Base-by-base conservation (phyloP, 1,140 invertebrate species). In the Thaumetopoea pityocampa region DNA sequence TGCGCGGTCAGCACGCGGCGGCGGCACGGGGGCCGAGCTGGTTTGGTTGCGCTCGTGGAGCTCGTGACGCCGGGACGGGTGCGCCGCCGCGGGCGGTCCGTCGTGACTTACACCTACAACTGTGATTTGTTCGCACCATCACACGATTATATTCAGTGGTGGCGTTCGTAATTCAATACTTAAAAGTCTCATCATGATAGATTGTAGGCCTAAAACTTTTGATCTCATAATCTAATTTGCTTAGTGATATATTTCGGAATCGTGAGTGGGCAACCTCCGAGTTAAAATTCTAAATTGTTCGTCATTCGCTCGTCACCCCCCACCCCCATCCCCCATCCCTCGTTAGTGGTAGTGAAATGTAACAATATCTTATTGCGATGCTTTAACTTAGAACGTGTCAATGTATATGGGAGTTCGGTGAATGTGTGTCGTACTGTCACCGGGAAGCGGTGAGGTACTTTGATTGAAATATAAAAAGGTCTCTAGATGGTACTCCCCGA, bases 211-310 rank as follows among this genome's bases (percentile, higher is more conserved):
- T 83, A 83, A 81, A 59, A 79, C 66, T 76, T 78, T 80, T 83
- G 79, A 83, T 83, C 79, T 83, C 79, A 83, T 83, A 81, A 81
- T 83, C 76, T 83, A 72, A 81, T 83, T 83, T 83, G 79, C 74
- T 78, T 83, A 83, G 79, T 79, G 68, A 65, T 78, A 73, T 71
- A 63, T 72, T 77, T 77, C 66, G 67, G 68, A 58, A 71, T 63
- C 53, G 61, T 71, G 62, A 69, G 69, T 59, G 63, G 67, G 69
- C 63, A 74, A 64, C 67, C 57, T 67, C 62, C 67, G 54, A 65
- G 51, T 59, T 56, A 51, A 83, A 83, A 83, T 83, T 83, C 79
- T 78, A 83, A 83, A 80, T 80, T 62, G 53, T 70, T 66, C 51
- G 57, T 70, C 56, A 54, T 62, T 67, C 60, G 71, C 73, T 70